These are phyloP conservation scores for Squalus acanthias DNA, from an alignment of 2,797 vertebrate genomes.

Conservation along the genomic window DNA sequence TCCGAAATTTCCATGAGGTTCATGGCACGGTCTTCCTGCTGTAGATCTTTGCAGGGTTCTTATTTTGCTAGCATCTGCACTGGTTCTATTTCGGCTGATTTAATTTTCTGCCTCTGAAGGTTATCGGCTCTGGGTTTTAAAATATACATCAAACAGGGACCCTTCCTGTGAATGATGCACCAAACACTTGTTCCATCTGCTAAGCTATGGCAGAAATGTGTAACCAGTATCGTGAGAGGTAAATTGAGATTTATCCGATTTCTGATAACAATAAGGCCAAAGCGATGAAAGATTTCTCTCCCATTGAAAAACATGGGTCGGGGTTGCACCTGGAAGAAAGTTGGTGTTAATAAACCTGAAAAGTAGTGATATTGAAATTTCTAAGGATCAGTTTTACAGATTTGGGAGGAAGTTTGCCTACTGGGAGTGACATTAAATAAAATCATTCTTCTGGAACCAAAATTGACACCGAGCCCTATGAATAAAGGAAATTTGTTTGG, in stretches of 20 bases:
- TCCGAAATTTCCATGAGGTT: not conserved
- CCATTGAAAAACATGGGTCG: not conserved
- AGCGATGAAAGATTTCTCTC: not conserved
- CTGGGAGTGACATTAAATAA: not conserved
- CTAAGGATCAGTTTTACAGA: not conserved
- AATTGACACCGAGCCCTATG: not conserved
- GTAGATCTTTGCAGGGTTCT: not conserved
- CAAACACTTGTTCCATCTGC: not conserved
- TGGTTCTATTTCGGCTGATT: not conserved
- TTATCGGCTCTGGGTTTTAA: not conserved
- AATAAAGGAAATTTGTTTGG: not conserved
- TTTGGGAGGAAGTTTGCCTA: not conserved
- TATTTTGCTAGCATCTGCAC: not conserved
- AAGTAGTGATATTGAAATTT: not conserved
- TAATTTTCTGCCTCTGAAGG: not conserved
- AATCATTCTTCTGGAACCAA: not conserved
- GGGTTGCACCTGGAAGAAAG: not conserved
- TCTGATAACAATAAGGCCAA: not conserved
- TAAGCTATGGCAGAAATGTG: not conserved
- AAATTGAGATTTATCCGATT: not conserved
- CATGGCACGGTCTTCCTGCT: not conserved
- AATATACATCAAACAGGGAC: not conserved
- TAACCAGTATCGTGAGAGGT: not conserved
- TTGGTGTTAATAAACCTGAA: not conserved
- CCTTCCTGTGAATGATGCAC: not conserved